Conservation (phyloP, 35 echinoderm and acorn worm genomes). For the Patiria miniata region DNA sequence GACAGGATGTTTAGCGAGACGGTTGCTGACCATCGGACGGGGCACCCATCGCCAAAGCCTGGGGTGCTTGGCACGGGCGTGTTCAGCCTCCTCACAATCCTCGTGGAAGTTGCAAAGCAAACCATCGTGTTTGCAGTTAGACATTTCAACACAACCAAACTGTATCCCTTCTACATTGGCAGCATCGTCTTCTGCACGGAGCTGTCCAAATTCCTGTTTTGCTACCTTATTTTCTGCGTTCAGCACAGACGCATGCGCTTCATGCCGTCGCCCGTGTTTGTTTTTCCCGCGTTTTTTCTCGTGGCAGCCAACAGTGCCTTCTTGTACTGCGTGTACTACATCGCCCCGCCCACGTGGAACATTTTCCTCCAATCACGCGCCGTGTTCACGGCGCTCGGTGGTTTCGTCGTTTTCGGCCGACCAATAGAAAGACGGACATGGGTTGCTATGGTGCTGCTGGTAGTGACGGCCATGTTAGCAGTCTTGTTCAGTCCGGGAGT, state of each 20-base stretch:
- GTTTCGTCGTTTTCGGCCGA: neutral
- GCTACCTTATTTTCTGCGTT: neutral
- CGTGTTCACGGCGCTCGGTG: neutral
- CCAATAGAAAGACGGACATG: neutral
- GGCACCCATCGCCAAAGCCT: neutral
- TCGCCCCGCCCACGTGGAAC: conserved; percentile 8
- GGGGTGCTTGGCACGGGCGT: neutral
- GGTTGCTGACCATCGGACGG: neutral
- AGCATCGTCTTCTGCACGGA: neutral
- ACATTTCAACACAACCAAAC: neutral
- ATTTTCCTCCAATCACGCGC: neutral
- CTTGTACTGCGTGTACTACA: neutral
- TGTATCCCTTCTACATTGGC: neutral
- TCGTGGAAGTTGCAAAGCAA: neutral
- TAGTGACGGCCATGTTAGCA: neutral
- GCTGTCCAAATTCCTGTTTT: neutral
- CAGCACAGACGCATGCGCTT: neutral
- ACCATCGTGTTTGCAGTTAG: neutral
- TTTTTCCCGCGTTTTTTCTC: neutral
- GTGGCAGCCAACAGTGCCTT: neutral
- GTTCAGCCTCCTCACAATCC: neutral
- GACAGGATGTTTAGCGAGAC: neutral
- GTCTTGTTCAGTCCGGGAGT: neutral
- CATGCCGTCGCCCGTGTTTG: neutral
- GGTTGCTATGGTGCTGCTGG: neutral